A percentile compares a stretch with the other conserved stretches of the same genome.
These are phyloP conservation scores for Telmatochromis brichardi DNA, from an alignment of 2,113 vertebrate species.

Conservation along the genomic window DNA sequence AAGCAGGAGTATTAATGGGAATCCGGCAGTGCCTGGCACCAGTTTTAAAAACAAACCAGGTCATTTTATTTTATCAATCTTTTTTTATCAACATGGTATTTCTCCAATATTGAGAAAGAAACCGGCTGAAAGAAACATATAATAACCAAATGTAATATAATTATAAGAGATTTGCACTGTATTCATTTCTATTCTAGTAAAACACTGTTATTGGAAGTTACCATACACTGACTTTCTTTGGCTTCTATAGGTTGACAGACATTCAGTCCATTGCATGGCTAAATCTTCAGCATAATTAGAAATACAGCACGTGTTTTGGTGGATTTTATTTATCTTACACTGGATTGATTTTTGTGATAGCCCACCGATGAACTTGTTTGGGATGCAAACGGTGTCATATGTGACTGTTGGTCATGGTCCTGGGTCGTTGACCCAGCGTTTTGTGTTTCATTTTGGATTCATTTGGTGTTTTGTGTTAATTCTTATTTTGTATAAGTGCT, in stretches of 20 bases:
- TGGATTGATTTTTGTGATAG: background rate
- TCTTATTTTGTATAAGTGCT: background rate
- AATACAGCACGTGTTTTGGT: background rate
- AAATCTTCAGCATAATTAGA: background rate
- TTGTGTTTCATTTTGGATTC: background rate
- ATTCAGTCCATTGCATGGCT: background rate
- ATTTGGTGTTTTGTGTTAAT: background rate
- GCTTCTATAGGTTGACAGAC: background rate
- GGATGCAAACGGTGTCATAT: background rate
- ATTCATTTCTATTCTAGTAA: background rate
- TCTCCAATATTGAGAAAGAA: background rate
- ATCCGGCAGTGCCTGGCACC: background rate
- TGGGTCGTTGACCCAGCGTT: background rate
- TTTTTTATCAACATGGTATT: background rate
- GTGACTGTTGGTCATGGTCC: background rate
- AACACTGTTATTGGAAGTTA: background rate
- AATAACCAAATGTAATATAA: background rate
- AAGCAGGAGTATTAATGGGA: background rate
- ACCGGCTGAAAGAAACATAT: background rate
- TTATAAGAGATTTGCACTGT: background rate
- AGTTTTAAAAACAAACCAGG: background rate
- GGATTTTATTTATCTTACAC: background rate
- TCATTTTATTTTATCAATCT: background rate
- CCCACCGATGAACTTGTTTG: background rate
- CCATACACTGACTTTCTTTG: background rate